A percentile compares a stretch with the other conserved stretches of the same genome.
Evolutionary conservation across 2,113 vertebrate genomes (phyloP).

Genomic region (Nothoprocta perdicaria): DNA sequence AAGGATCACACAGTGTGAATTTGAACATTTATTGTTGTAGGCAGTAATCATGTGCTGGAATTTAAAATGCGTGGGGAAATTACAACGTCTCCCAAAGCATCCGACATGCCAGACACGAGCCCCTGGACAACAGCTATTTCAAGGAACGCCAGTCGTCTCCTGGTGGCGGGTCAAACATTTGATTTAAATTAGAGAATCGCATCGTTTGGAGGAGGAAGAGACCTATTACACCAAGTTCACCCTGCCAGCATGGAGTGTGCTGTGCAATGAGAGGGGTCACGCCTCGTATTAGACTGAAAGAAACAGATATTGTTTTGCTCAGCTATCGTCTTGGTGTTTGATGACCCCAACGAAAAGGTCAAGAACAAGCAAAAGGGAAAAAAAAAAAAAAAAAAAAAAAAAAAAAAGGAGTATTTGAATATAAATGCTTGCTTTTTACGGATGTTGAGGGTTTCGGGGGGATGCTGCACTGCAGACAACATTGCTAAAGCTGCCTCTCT

Average conservation of each 20-base stretch:
- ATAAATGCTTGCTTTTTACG: constrained; percentile 39
- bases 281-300: background rate
- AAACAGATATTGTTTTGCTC: constrained; percentile 24
- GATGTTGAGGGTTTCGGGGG: background rate
- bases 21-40: constrained; percentile 32
- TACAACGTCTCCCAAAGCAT: background rate
- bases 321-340: background rate
- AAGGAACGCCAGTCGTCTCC: background rate
- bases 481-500: background rate
- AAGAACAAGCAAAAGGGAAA: constrained; percentile 1
- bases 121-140: background rate
- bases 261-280: background rate
- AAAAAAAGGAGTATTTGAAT: constrained; percentile 29
- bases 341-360: constrained; percentile 45
- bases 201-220: background rate
- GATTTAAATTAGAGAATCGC: background rate
- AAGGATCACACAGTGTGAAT: constrained; percentile 7
- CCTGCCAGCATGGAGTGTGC: background rate
- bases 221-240: background rate
- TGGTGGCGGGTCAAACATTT: background rate
- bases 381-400: background rate
- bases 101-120: background rate
- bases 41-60: constrained; percentile 14
- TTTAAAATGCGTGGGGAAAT: background rate
- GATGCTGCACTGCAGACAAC: background rate